Conservation (phyloP, 1,140 invertebrate genomes). For the Aplysia californica region DNA sequence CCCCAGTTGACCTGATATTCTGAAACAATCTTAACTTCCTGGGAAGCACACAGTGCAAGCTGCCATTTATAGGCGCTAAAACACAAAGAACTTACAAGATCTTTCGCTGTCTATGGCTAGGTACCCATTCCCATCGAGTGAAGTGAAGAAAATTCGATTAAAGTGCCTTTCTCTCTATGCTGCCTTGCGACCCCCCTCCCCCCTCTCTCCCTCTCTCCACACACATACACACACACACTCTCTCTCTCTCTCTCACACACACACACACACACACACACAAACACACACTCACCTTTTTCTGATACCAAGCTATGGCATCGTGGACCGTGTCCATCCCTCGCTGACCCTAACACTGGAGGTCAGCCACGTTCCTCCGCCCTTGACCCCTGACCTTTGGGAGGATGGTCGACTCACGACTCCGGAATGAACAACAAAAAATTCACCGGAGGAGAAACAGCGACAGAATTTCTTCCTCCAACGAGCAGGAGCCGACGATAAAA, state of each 20-base stretch:
- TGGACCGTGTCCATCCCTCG: conserved; percentile 56
- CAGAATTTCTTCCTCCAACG: neutral
- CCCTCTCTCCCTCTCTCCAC: neutral
- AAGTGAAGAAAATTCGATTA: neutral
- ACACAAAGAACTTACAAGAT: too few species aligned
- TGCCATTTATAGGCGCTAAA: too few species aligned
- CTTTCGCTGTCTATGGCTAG: too few species aligned
- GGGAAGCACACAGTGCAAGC: too few species aligned
- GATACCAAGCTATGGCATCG: conserved; percentile 57
- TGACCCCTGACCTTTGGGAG: neutral
- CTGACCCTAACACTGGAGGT: neutral
- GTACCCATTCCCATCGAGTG: neutral
- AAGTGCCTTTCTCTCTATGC: neutral
- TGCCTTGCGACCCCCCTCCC: neutral
- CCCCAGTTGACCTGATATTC: too few species aligned
- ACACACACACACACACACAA: neutral
- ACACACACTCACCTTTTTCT: conserved; percentile 48
- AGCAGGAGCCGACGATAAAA: neutral
- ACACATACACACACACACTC: neutral
- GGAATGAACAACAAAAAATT: neutral
- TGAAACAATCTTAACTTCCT: too few species aligned
- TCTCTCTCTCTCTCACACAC: neutral
- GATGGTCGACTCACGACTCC: too few species aligned
- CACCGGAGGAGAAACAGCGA: neutral
- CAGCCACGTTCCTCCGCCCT: neutral